Evolutionary conservation across 2,888 invertebrate species (phyloP).

Genomic region (Xylocampa areola): DNA sequence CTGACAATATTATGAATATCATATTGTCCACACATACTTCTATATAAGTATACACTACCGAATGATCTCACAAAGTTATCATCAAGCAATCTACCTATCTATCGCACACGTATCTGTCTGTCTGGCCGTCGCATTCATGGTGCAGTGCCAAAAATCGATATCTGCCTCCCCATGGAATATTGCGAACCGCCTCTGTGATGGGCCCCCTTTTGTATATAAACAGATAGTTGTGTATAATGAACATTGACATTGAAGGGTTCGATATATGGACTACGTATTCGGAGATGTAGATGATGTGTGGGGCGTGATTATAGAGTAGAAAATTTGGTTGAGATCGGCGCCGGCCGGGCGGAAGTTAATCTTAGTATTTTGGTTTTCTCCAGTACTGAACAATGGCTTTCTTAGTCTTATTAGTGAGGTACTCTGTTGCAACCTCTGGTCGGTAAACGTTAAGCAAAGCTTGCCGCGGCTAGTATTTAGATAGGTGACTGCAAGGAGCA

Average conservation of each 20-base stretch:
- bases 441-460: too few species aligned
- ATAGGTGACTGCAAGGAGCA: too few species aligned
- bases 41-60: neutral
- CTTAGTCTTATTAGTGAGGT: too few species aligned
- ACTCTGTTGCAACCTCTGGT: too few species aligned
- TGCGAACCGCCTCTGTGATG: constrained; percentile 36
- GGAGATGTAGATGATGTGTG: neutral
- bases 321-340: constrained; percentile 16
- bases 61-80: constrained; percentile 14
- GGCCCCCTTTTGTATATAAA: constrained; percentile 22
- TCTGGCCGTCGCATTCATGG: constrained; percentile 58
- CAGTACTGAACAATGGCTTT: too few species aligned
- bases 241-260: constrained; percentile 54
- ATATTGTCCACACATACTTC: too few species aligned
- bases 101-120: constrained; percentile 32
- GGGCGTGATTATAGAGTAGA: constrained; percentile 32
- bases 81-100: constrained; percentile 24
- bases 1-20: too few species aligned
- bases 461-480: too few species aligned
- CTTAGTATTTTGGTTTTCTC: too few species aligned
- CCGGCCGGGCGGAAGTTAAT: too few species aligned
- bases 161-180: constrained; percentile 60
- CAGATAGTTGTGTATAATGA: constrained; percentile 37
- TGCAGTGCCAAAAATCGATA: constrained; percentile 63
- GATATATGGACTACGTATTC: constrained; percentile 13